phyloP scores from a whole-genome alignment of 2,888 invertebrate genomes.

The Acronicta alni region DNA sequence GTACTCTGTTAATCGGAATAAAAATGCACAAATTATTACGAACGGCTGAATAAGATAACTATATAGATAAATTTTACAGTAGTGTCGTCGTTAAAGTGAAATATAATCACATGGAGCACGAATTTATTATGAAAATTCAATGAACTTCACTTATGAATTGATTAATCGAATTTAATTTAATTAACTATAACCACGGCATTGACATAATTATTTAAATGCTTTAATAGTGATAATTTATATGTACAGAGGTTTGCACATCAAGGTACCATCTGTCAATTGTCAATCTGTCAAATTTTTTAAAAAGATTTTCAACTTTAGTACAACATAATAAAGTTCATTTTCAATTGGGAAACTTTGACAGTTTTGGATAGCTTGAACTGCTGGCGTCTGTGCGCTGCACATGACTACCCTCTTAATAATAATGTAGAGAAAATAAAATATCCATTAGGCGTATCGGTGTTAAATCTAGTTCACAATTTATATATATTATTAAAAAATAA shows the following conservation, averaged over 20 bases:
- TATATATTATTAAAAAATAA: constrained; percentile 60
- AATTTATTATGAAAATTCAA: constrained; percentile 9
- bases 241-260: no score
- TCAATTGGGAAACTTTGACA: no score
- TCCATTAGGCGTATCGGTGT: constrained; percentile 86
- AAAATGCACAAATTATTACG: not conserved
- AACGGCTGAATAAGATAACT: constrained; percentile 8
- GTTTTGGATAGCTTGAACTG: no score
- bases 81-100: not conserved
- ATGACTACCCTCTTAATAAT: constrained; percentile 71
- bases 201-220: constrained; percentile 17
- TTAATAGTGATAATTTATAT: constrained; percentile 26
- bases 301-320: no score
- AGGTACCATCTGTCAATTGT: no score
- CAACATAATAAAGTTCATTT: no score
- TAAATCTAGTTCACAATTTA: constrained; percentile 84
- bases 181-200: constrained; percentile 7
- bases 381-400: no score
- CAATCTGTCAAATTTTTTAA: no score
- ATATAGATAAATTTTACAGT: not conserved
- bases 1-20: constrained; percentile 1
- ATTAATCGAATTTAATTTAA: constrained; percentile 42
- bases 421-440: constrained; percentile 76
- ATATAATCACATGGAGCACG: constrained; percentile 7
- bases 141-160: constrained; percentile 40